phyloP scores from a whole-genome alignment of 2,888 invertebrate genomes.

The Ophion ventricosus region DNA sequence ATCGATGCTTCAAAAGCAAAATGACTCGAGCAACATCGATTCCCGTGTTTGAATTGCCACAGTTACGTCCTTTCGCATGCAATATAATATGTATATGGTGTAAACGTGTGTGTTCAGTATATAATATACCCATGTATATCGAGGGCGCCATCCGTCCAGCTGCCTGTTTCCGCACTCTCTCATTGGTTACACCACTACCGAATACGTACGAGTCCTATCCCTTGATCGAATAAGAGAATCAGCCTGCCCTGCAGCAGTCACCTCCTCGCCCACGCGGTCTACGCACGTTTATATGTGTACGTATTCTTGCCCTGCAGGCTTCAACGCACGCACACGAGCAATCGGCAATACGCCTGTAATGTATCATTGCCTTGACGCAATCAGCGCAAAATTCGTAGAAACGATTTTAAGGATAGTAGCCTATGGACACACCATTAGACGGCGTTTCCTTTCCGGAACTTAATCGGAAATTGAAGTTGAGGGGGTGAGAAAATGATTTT shows the following conservation, averaged over 20 bases:
- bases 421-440: not conserved
- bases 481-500: too few species aligned
- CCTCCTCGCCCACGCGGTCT: slow-evolving; percentile 47
- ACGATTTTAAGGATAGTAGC: slow-evolving; percentile 39
- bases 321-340: slow-evolving; percentile 7
- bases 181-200: slow-evolving; percentile 68
- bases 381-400: slow-evolving; percentile 60
- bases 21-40: slow-evolving; percentile 2
- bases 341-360: slow-evolving; percentile 48
- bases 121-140: slow-evolving; percentile 47
- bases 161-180: slow-evolving; percentile 76
- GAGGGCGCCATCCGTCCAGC: slow-evolving; percentile 73
- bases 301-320: slow-evolving; percentile 24
- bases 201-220: slow-evolving; percentile 44
- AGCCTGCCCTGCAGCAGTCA: slow-evolving; percentile 31
- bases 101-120: slow-evolving; percentile 37
- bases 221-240: slow-evolving; percentile 54
- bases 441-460: not conserved
- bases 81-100: slow-evolving; percentile 10
- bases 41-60: not conserved
- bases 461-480: too few species aligned
- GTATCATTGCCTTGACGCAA: slow-evolving; percentile 53
- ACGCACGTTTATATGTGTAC: slow-evolving; percentile 17
- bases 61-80: slow-evolving; percentile 1
- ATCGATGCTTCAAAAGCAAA: slow-evolving; percentile 21